Percentiles rank a stretch among this genome's conserved stretches.
These are phyloP conservation scores for Sander vitreus DNA, from an alignment of 2,113 vertebrate species.

Conservation along the genomic window DNA sequence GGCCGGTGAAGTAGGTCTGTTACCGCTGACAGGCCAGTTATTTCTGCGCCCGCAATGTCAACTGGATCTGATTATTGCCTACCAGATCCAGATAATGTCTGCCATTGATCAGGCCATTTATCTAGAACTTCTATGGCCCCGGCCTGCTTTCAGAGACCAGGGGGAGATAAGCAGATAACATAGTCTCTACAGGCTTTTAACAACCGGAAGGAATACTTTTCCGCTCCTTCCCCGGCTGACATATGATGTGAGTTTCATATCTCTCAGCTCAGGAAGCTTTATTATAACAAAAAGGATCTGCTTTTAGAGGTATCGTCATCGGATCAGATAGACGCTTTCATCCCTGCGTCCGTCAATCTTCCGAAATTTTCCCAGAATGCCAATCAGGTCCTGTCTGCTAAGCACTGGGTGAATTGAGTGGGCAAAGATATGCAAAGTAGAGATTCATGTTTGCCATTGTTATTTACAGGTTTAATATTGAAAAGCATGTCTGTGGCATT, in stretches of 20 bases:
- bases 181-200: constrained; percentile 77
- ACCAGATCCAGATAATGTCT: constrained; percentile 81
- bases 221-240: constrained; percentile 40
- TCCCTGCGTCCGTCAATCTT: constrained; percentile 41
- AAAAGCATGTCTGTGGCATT: constrained; percentile 32
- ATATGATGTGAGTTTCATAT: constrained; percentile 68
- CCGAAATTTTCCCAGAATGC: constrained; percentile 43
- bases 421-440: constrained; percentile 3
- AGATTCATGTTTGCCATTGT: constrained; percentile 32
- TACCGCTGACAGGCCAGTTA: constrained; percentile 65
- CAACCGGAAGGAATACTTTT: constrained; percentile 68
- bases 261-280: constrained; percentile 60
- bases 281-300: constrained; percentile 56
- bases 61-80: constrained; percentile 80
- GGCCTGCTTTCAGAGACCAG: constrained; percentile 70
- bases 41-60: constrained; percentile 62
- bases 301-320: constrained; percentile 52
- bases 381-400: constrained; percentile 43
- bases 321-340: constrained; percentile 59
- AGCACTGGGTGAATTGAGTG: constrained; percentile 26
- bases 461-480: constrained; percentile 55
- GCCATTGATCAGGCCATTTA: constrained; percentile 80
- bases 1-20: constrained; percentile 52
- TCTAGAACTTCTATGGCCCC: constrained; percentile 67
- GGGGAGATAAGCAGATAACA: constrained; percentile 76